A percentile compares a stretch with the other conserved stretches of the same genome.
Evolutionary conservation across 2,888 invertebrate genomes (phyloP).

Genomic region (Drosophila demipolita): DNA sequence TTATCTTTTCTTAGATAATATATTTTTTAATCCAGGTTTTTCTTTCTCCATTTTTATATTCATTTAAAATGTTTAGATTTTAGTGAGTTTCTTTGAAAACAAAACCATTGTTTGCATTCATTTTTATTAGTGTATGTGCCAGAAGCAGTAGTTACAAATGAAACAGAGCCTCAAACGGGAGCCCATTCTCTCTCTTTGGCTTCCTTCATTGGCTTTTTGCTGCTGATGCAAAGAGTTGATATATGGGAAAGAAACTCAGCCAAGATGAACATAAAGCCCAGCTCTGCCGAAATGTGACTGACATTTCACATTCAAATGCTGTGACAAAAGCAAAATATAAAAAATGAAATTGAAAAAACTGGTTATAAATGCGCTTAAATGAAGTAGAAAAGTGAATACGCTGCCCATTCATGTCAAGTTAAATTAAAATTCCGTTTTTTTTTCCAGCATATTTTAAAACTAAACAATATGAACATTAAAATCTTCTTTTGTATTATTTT

Average conservation of each 20-base stretch:
- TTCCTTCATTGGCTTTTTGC: constrained; percentile 19
- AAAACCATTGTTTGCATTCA: no score
- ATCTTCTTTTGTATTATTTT: not conserved
- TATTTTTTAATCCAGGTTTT: no score
- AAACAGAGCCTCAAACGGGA: constrained; percentile 50
- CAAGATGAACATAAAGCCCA: constrained; percentile 58
- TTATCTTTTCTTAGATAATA: no score
- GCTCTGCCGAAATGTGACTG: constrained; percentile 73
- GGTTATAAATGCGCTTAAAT: not conserved
- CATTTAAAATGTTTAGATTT: no score
- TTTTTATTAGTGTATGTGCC: constrained; percentile 35
- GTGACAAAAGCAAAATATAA: constrained; percentile 48
- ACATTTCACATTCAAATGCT: constrained; percentile 82
- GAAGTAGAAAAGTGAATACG: constrained; percentile 9
- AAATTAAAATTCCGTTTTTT: not conserved
- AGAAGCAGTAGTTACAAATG: constrained; percentile 71
- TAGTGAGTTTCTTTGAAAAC: no score
- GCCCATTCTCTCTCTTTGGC: constrained; percentile 27
- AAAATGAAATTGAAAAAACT: not conserved
- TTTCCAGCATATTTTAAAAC: not conserved
- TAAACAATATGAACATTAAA: not conserved
- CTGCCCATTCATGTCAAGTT: not conserved
- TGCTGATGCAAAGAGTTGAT: constrained; percentile 56
- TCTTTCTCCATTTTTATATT: no score
- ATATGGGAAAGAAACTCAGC: constrained; percentile 46